Base-by-base conservation (phyloP, 2,797 vertebrate genomes). In the Sebastes diploproa region DNA sequence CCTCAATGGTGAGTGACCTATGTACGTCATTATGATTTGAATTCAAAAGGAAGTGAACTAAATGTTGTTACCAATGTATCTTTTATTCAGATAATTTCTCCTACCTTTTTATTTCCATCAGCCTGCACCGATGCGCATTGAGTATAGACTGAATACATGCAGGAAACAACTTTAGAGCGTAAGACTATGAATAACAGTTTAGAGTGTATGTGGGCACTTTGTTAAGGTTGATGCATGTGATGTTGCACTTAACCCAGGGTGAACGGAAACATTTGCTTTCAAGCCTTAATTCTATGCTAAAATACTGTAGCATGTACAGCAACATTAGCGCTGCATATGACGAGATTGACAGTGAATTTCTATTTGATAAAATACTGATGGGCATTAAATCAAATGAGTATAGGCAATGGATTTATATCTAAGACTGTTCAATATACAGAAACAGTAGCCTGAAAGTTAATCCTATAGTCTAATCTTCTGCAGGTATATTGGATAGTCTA, bases 1-100 rank as follows among this genome's bases (percentile, higher is more conserved):
- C 77, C 23, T 84, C 77, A 27, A 22, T 74, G 36, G 18, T 13
- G 68, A 81, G 68, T 67, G 73, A 84, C 85, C 70, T 78, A 9
- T 27, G 54, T 70, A 20, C 68, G 42, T 69, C 62, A 59, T 70
- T 75, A 62, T 64, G 20, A 74, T 52, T 38, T 68, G 16, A 84
- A 75, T 87, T 87, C 42, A 81, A 84, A 86, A 80, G 42, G 18
- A 79, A 73, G 29, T 52, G 72, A 86, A 84, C 75, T 64, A 70
- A 87, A 72, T 82, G 61, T 75, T 85, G 60, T 78, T 23, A 22
- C 36, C 52, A 38, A 70, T 77, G 32, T 74, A 68, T 54, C 46
- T 83, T 72, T 82, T 69, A 81, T 86, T 67, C 27, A 58, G 63
- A 34, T 77, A 7, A 74, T 73, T 72, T 77, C 22, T 29, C 20